These are phyloP conservation scores for Cardiocondyla obscurior DNA, from an alignment of 1,140 invertebrate genomes.

Conservation along the genomic window DNA sequence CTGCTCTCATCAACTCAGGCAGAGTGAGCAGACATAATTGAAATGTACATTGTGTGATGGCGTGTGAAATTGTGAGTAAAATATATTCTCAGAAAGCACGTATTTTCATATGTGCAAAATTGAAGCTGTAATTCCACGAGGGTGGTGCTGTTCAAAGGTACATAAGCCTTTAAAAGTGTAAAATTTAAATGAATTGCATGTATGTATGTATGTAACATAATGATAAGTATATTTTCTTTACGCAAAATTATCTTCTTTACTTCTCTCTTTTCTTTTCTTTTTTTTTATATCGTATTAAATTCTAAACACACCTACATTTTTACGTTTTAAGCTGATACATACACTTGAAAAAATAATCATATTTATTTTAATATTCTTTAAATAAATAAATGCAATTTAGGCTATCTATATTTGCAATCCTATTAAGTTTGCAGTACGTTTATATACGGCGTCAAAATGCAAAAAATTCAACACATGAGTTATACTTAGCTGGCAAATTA, in stretches of 20 bases:
- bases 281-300: background rate
- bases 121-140: constrained; percentile 61
- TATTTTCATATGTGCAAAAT: constrained; percentile 62
- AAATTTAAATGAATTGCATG: background rate
- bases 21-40: constrained; percentile 55
- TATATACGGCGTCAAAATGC: too few relatives aligned
- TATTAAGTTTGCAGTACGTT: too few relatives aligned
- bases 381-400: too few relatives aligned
- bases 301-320: background rate
- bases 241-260: background rate
- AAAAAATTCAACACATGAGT: too few relatives aligned
- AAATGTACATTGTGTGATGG: constrained; percentile 63
- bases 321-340: too few relatives aligned
- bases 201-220: background rate
- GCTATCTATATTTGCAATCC: too few relatives aligned
- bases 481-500: too few relatives aligned
- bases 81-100: constrained; percentile 59
- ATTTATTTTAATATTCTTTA: background rate
- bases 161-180: background rate
- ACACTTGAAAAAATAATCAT: background rate
- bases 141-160: background rate
- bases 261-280: background rate
- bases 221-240: background rate
- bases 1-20: constrained; percentile 57
- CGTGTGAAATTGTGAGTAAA: constrained; percentile 53